Conservation (phyloP, 2,888 invertebrate species). For the Automeris io region DNA sequence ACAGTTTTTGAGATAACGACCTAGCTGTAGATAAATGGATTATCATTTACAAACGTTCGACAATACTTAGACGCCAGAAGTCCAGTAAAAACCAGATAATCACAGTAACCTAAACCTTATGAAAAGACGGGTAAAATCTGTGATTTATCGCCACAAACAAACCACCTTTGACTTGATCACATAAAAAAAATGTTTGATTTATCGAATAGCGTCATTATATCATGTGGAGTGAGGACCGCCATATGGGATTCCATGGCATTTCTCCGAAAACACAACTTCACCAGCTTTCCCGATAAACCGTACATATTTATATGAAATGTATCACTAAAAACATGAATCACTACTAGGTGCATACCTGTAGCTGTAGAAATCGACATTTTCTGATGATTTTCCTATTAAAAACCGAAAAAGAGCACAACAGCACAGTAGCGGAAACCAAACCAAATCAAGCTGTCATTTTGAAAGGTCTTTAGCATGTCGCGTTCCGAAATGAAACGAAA, state of each 20-base stretch:
- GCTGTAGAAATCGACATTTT: conserved; percentile 73
- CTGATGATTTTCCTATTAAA: conserved; percentile 54
- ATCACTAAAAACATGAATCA: conserved; percentile 26
- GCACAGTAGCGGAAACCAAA: conserved; percentile 77
- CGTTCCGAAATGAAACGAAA: conserved; percentile 25
- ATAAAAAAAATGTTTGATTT: conserved; percentile 36
- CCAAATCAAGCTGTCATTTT: conserved; percentile 76
- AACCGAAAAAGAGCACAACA: conserved; percentile 74
- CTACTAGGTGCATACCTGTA: conserved; percentile 57
- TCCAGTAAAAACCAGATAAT: conserved; percentile 48
- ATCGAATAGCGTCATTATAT: conserved; percentile 67
- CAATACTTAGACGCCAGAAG: conserved; percentile 46
- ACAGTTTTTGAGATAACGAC: conserved; percentile 9
- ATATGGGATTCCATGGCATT: conserved; percentile 77
- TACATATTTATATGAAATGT: conserved; percentile 22
- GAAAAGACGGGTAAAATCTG: conserved; percentile 29
- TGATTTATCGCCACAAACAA: conserved; percentile 16
- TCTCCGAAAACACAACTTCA: conserved; percentile 67
- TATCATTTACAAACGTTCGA: conserved; percentile 31
- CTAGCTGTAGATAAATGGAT: conserved; percentile 24
- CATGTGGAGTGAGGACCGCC: conserved; percentile 76
- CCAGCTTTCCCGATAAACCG: conserved; percentile 55
- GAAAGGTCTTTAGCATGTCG: conserved; percentile 57
- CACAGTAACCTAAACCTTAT: conserved; percentile 53
- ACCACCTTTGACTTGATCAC: conserved; percentile 26